Base-by-base conservation (phyloP, 1,140 invertebrate species). In the Anadara kagoshimensis region DNA sequence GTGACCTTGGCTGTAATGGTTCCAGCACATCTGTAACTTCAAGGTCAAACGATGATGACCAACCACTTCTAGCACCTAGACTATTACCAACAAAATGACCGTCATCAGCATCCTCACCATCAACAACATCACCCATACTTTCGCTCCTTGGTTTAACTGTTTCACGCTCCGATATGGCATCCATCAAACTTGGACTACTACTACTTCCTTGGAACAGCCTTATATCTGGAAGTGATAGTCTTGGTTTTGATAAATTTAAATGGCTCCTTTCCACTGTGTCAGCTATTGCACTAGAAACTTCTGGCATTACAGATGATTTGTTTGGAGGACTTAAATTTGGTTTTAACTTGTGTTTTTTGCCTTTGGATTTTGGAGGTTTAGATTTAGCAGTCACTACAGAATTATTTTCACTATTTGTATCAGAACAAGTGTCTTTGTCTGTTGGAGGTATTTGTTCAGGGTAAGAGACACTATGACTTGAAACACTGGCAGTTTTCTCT, bases 31-130 rank as follows among this genome's bases (percentile, higher is more conserved):
- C 78, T n/a, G 43, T 51, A 24, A 44, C 43, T 41, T 76, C 77
- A 24, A 68, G 58, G 14, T 81, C 76, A 71, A 86, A 79, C 2
- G 81, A 78, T 0, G 91, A 91, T 0, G 93, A 94, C 94, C 94
- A 95, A 2, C 93, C 92, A 12, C 89, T 89, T 85, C 91, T 91
- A 43, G 91, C 91, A 85, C 90, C 88, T 16, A 94, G 81, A 45
- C 93, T 94, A 87, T 94, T 94, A 8, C 94, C 94, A 62, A 66
- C 64, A 71, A 76, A 79, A 26, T 70, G 67, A 11, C 70, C 70
- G 16, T 73, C 71, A 14, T 26, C 12, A 51, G 63, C 26, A 18
- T 24, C 59, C 24, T 22, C 18, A n/a, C 41, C 64, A 44, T 73
- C 56, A 36, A 41, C 62, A 10, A 41, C 59, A 14, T 69, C 64